Conservation (phyloP, 2,113 vertebrate species). For the Cephalopholis sonnerati region DNA sequence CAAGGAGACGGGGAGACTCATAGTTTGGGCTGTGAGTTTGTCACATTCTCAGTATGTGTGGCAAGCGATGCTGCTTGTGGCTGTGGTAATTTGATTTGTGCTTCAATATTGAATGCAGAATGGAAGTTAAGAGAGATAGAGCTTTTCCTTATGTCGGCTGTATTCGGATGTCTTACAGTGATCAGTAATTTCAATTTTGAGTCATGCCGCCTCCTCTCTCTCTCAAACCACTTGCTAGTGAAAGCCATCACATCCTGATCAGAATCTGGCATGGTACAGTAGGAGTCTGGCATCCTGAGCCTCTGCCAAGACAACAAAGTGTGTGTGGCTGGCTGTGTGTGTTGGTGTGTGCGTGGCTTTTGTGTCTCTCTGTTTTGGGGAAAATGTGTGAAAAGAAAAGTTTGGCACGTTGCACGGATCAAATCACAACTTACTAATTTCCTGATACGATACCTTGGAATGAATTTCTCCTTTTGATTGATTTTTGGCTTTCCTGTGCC, state of each 20-base stretch:
- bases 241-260: slow-evolving; percentile 17
- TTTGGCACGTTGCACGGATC: slow-evolving; percentile 1
- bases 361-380: not conserved
- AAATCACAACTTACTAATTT: slow-evolving; percentile 15
- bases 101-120: not conserved
- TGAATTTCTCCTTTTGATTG: slow-evolving; percentile 17
- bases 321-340: slow-evolving; percentile 7
- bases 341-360: not conserved
- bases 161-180: slow-evolving; percentile 1
- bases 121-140: not conserved
- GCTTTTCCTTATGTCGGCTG: slow-evolving; percentile 3
- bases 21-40: not conserved
- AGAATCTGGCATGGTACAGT: slow-evolving; percentile 5
- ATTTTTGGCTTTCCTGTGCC: slow-evolving; percentile 16
- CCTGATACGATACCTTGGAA: slow-evolving; percentile 4
- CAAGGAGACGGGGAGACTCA: slow-evolving; percentile 7
- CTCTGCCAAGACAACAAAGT: slow-evolving; percentile 9
- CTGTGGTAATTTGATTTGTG: slow-evolving; percentile 37
- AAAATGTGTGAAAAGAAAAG: not conserved
- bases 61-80: slow-evolving; percentile 9
- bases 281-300: not conserved
- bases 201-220: slow-evolving; percentile 1
- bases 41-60: slow-evolving; percentile 4
- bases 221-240: slow-evolving; percentile 2
- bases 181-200: slow-evolving; percentile 40